phyloP scores from a whole-genome alignment of 2,888 invertebrate species.

The Melipona beecheii region DNA sequence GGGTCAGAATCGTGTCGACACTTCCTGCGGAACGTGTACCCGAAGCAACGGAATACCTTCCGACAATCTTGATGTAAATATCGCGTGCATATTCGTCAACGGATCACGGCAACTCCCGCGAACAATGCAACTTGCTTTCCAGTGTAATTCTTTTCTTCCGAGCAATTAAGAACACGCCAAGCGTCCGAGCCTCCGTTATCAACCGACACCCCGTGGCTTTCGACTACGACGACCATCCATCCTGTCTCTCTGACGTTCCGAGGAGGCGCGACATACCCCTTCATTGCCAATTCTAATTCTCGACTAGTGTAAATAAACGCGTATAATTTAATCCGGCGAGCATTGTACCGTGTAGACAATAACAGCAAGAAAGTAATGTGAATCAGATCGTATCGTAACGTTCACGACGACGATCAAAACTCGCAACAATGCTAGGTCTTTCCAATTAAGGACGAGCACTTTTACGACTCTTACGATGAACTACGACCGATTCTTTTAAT shows the following conservation, averaged over 20 bases:
- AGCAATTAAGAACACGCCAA: constrained; percentile 35
- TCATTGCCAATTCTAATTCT: constrained; percentile 23
- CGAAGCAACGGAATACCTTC: constrained; percentile 31
- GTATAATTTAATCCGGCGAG: constrained; percentile 21
- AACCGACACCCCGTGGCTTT: constrained; percentile 7
- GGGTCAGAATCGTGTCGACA: constrained; percentile 60
- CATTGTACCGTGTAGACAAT: constrained; percentile 29
- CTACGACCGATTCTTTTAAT: neutral
- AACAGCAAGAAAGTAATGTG: constrained; percentile 59
- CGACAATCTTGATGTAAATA: constrained; percentile 48
- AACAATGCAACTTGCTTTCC: constrained; percentile 48
- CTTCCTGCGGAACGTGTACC: constrained; percentile 58
- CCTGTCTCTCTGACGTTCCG: neutral
- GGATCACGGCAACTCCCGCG: constrained; percentile 11
- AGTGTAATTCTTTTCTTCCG: constrained; percentile 44
- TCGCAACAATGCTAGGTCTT: constrained; percentile 44
- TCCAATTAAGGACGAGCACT: constrained; percentile 9
- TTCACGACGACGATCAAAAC: constrained; percentile 17
- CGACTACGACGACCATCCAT: neutral
- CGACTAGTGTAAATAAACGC: constrained; percentile 30
- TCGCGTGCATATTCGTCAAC: constrained; percentile 44
- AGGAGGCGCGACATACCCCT: neutral
- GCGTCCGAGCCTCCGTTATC: constrained; percentile 9
- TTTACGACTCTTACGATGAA: neutral
- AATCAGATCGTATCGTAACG: constrained; percentile 53